phyloP scores from a whole-genome alignment of 2,113 vertebrate species.

The Cyprinodon brontotheroides region DNA sequence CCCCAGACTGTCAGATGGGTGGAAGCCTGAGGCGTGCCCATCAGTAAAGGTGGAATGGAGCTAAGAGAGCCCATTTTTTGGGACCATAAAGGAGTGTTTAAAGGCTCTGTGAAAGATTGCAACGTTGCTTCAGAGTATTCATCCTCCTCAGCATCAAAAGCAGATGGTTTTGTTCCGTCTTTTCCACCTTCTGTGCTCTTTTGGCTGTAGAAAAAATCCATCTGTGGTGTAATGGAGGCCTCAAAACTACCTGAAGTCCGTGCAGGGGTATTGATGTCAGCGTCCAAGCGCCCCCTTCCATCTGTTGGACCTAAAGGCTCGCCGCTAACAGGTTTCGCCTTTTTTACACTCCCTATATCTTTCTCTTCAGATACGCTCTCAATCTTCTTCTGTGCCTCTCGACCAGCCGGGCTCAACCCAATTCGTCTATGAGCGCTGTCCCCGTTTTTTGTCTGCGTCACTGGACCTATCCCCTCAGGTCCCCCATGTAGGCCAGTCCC shows the following conservation, averaged over 20 bases:
- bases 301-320: slow-evolving; percentile 27
- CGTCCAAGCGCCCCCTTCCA: slow-evolving; percentile 19
- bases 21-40: slow-evolving; percentile 31
- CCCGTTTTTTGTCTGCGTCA: slow-evolving; percentile 52
- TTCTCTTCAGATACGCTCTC: slow-evolving; percentile 36
- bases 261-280: not conserved
- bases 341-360: slow-evolving; percentile 6
- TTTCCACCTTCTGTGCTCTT: not conserved
- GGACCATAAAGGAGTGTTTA: not conserved
- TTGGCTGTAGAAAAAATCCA: slow-evolving; percentile 13
- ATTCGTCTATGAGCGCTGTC: slow-evolving; percentile 47
- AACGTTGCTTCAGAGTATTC: slow-evolving; percentile 29
- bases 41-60: slow-evolving; percentile 10
- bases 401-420: slow-evolving; percentile 35
- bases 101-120: slow-evolving; percentile 24
- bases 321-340: not conserved
- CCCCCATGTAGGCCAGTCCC: slow-evolving; percentile 39
- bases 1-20: slow-evolving; percentile 46
- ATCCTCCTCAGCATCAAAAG: slow-evolving; percentile 6
- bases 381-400: slow-evolving; percentile 26
- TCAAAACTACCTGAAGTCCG: slow-evolving; percentile 3
- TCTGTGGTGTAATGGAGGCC: slow-evolving; percentile 11
- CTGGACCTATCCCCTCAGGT: slow-evolving; percentile 36
- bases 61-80: slow-evolving; percentile 29
- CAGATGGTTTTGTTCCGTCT: not conserved